These are phyloP conservation scores for Drosophila conformis DNA, from an alignment of 2,888 invertebrate genomes.

Conservation along the genomic window DNA sequence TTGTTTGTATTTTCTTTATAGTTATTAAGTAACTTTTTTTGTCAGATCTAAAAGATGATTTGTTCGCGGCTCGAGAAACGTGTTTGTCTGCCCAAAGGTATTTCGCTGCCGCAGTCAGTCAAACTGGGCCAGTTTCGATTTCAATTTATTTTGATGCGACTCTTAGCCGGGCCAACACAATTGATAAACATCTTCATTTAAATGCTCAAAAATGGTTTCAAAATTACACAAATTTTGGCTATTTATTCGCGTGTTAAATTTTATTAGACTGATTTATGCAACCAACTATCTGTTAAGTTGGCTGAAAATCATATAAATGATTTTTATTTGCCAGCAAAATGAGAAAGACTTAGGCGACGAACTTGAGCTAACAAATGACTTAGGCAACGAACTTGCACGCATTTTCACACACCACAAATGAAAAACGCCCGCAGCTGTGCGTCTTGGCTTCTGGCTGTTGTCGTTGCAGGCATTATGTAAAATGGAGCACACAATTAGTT, in stretches of 20 bases:
- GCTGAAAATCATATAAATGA: background rate
- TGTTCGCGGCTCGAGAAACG: slow-evolving; percentile 35
- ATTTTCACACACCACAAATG: slow-evolving; percentile 6
- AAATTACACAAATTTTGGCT: slow-evolving; percentile 1
- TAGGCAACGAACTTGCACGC: slow-evolving; percentile 68
- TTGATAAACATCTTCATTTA: slow-evolving; percentile 13
- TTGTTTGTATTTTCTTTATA: slow-evolving; percentile 53
- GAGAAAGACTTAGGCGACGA: slow-evolving; percentile 39
- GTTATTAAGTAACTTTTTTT: slow-evolving; percentile 69
- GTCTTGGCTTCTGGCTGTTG: slow-evolving; percentile 5
- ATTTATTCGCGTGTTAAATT: background rate
- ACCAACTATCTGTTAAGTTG: slow-evolving; percentile 2
- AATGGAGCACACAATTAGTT: slow-evolving; percentile 83
- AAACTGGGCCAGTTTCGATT: slow-evolving; percentile 50
- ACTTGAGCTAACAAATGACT: slow-evolving; percentile 65
- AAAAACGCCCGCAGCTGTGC: slow-evolving; percentile 29
- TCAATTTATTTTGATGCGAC: slow-evolving; percentile 36
- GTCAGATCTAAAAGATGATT: slow-evolving; percentile 39
- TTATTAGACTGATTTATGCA: slow-evolving; percentile 17
- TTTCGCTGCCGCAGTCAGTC: slow-evolving; percentile 10
- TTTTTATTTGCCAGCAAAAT: background rate
- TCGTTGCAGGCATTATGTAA: slow-evolving; percentile 79
- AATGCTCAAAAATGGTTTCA: background rate
- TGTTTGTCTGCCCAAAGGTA: slow-evolving; percentile 38
- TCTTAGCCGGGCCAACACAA: slow-evolving; percentile 8